Base-by-base conservation (phyloP, 2,888 invertebrate genomes). In the Sinopyrophorus schimmeli region DNA sequence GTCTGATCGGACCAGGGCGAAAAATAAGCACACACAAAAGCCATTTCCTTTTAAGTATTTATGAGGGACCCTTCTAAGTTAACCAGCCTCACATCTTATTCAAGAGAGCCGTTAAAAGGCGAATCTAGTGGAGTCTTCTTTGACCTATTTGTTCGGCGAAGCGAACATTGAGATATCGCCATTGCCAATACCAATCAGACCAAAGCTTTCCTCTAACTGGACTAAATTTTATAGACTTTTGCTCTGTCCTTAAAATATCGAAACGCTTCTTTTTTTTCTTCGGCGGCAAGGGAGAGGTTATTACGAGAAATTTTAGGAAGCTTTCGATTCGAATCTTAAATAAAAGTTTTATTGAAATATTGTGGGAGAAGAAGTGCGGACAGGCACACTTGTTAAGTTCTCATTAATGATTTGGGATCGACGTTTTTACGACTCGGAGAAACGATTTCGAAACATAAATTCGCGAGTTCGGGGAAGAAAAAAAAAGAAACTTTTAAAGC, bases 161-260 rank as follows among this genome's bases (percentile, higher is more conserved):
- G 58, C 60, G 63, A 55, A 60, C 58, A 58, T 60, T 64, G 62
- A 63, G 63, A 64, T 64, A 64, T 64, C 63, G 59, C 47, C 59
- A 55, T 47, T 60, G 60, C 60, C 62, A 61, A 60, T 62, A 59
- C 59, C 62, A 62, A 62, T 62, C 63, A 58, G 48, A 35, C 44
- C 51, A 37, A 24, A 31, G 51, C 47, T 52, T 46, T 50, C 32
- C 40, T n/a, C n/a, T 50, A 39, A 30, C 35, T 11, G 16, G 23
- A 50, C 50, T 12, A 23, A 30, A 18, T 32, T 39, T 34, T 43
- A 20, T 18, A 35, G 30, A 43, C 18, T 12, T 23, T 12, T 24
- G 16, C 14, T n/a, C n/a, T n/a, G n/a, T n/a, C n/a, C n/a, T n/a
- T n/a, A n/a, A n/a, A n/a, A n/a, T n/a, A n/a, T n/a, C n/a, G n/a